These are phyloP conservation scores for Lepidocolaptes lacrymiger DNA, from an alignment of 2,797 vertebrate species.

Conservation along the genomic window DNA sequence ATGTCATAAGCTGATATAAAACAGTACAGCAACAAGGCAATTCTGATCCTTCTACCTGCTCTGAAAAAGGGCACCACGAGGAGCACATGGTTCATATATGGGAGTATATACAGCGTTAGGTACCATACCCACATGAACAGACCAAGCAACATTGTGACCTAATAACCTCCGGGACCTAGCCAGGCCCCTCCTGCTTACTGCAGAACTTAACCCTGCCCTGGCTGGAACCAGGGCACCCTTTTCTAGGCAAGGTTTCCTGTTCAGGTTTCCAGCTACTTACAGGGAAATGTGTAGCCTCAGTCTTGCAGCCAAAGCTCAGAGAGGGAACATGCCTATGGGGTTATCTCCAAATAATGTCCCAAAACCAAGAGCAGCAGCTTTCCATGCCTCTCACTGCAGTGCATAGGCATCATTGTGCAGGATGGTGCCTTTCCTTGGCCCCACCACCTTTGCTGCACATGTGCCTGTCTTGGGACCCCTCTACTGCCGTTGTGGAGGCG, in stretches of 20 bases:
- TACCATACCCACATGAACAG: not conserved
- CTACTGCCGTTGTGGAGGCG: rapidly evolving
- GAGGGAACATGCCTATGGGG: rapidly evolving
- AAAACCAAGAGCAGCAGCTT: not conserved
- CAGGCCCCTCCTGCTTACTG: not conserved
- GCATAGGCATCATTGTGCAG: not conserved
- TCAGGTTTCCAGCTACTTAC: not conserved
- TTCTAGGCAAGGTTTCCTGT: not conserved
- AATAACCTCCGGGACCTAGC: not conserved
- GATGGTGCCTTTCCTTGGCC: rapidly evolving
- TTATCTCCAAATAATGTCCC: not conserved
- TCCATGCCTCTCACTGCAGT: not conserved
- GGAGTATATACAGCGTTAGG: not conserved
- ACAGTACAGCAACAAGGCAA: not conserved
- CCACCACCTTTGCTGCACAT: not conserved
- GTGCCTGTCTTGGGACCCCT: not conserved
- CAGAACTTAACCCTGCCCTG: not conserved
- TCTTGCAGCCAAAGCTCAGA: not conserved
- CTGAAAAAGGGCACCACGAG: not conserved
- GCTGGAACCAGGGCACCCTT: not conserved
- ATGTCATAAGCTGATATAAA: not conserved
- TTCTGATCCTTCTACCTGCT: not conserved
- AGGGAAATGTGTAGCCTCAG: not conserved
- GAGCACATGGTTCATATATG: not conserved
- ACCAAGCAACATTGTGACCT: not conserved